Percentiles rank a stretch among this genome's conserved stretches.
phyloP scores from a whole-genome alignment of 2,113 vertebrate species.

The Epinephelus lanceolatus region DNA sequence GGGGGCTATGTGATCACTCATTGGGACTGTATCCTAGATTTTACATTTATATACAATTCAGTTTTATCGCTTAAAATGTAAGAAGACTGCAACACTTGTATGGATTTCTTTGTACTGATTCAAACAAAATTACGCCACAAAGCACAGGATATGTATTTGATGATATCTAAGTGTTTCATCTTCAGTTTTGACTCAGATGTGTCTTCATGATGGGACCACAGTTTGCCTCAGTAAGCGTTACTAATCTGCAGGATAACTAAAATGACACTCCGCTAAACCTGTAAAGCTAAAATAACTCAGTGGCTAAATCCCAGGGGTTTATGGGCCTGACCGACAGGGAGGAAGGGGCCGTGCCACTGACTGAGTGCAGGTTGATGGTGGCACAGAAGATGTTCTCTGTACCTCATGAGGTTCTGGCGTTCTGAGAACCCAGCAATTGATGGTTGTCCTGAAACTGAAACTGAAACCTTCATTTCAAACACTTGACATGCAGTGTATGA shows the following conservation, averaged over 20 bases:
- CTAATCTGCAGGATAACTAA: neutral
- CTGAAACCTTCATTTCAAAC: too few relatives aligned
- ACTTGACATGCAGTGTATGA: too few relatives aligned
- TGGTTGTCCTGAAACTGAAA: too few relatives aligned
- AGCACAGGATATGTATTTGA: too few relatives aligned
- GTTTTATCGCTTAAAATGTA: neutral
- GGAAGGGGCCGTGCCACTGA: neutral
- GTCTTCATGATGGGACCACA: neutral
- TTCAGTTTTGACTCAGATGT: neutral
- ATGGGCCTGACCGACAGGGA: neutral
- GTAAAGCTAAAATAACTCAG: neutral
- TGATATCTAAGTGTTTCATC: too few relatives aligned
- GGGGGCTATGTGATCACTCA: neutral
- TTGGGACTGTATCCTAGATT: neutral
- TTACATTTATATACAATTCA: neutral
- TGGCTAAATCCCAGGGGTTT: neutral
- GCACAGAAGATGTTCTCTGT: neutral
- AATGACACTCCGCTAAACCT: neutral
- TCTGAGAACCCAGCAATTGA: too few relatives aligned
- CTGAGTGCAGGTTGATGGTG: neutral
- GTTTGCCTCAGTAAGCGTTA: neutral
- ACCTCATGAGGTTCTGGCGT: neutral
- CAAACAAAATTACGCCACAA: too few relatives aligned
- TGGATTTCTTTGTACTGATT: neutral
- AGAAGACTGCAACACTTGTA: neutral